Percentiles rank a stretch among this genome's conserved stretches.
These are phyloP conservation scores for Drosophila stalkeri DNA, from an alignment of 2,888 invertebrate species.

Conservation along the genomic window DNA sequence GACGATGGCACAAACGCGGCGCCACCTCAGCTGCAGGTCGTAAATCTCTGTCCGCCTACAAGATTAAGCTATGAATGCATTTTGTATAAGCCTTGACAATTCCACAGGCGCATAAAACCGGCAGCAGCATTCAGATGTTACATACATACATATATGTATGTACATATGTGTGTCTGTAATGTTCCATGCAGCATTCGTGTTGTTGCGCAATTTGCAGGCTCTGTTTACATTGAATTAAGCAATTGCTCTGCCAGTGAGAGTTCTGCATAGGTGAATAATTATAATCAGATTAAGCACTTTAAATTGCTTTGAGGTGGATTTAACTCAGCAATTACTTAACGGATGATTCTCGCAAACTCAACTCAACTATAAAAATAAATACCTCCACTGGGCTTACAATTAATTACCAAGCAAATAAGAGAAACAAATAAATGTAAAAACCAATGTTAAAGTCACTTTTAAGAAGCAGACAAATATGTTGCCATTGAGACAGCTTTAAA, in stretches of 20 bases:
- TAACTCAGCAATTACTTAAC: slow-evolving; percentile 35
- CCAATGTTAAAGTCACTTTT: neutral
- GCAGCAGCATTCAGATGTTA: slow-evolving; percentile 30
- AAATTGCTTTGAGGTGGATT: slow-evolving; percentile 32
- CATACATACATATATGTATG: slow-evolving; percentile 1
- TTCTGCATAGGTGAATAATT: slow-evolving; percentile 31
- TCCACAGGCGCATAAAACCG: slow-evolving; percentile 33
- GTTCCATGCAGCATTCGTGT: slow-evolving; percentile 10
- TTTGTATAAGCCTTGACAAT: slow-evolving; percentile 62
- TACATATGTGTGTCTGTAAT: slow-evolving; percentile 7
- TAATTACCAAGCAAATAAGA: neutral
- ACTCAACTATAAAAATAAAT: neutral
- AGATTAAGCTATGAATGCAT: slow-evolving; percentile 62
- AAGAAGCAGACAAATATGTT: neutral
- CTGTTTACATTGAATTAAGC: slow-evolving; percentile 30
- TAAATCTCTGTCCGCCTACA: slow-evolving; percentile 61
- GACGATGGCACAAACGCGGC: slow-evolving; percentile 12
- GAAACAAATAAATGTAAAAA: neutral
- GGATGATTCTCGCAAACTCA: neutral
- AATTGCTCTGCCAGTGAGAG: slow-evolving; percentile 26
- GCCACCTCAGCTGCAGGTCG: slow-evolving; percentile 36
- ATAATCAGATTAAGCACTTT: slow-evolving; percentile 35
- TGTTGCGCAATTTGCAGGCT: neutral
- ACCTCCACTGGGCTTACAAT: neutral
- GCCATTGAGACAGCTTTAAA: neutral